Evolutionary conservation across 2,797 vertebrate genomes (phyloP).

Genomic region (Coranthus polyacanthus): DNA sequence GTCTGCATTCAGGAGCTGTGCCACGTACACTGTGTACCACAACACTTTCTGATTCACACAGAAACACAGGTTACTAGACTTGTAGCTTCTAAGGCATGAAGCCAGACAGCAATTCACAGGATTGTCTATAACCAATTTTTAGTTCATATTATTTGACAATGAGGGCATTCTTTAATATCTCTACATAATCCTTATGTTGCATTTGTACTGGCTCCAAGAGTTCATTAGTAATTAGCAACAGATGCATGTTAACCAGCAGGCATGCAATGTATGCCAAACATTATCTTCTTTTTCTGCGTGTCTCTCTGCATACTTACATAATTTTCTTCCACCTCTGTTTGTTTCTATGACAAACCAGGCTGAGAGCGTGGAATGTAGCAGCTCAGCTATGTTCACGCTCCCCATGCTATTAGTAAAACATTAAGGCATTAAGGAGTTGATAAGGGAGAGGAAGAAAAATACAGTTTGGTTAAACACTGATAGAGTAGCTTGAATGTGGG

Average conservation of each 20-base stretch:
- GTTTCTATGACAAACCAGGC: constrained; percentile 4
- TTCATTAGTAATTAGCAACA: constrained; percentile 16
- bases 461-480: constrained; percentile 52
- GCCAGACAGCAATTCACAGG: constrained; percentile 38
- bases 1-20: constrained; percentile 64
- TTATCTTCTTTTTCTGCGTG: not conserved
- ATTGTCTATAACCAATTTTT: constrained; percentile 38
- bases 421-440: constrained; percentile 1
- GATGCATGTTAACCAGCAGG: constrained; percentile 17
- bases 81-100: constrained; percentile 34
- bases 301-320: not conserved
- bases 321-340: constrained; percentile 3
- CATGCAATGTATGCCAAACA: not conserved
- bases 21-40: constrained; percentile 42
- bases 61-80: constrained; percentile 10
- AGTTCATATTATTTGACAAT: constrained; percentile 43
- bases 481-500: constrained; percentile 19
- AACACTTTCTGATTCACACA: constrained; percentile 40
- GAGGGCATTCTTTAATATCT: constrained; percentile 26
- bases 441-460: constrained; percentile 31
- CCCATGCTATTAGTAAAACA: constrained; percentile 10
- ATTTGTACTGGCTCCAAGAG: constrained; percentile 5
- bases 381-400: constrained; percentile 19
- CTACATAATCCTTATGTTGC: constrained; percentile 22
- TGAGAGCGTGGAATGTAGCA: constrained; percentile 12